These are phyloP conservation scores for Frankliniella fusca DNA, from an alignment of 2,888 invertebrate genomes.

Conservation along the genomic window DNA sequence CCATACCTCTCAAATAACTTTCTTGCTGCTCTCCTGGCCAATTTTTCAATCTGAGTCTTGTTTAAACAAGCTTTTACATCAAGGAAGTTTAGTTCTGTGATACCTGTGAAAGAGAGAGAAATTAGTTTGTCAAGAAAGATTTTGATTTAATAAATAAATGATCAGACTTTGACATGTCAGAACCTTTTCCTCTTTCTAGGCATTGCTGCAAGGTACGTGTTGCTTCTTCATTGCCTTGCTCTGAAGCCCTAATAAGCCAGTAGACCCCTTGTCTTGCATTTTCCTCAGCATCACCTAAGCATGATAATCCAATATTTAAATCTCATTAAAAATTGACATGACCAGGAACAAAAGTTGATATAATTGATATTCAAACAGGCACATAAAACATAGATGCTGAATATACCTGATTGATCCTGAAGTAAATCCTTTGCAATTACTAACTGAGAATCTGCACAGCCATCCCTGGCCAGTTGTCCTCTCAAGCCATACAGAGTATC, in stretches of 20 bases:
- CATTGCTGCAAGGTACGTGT: constrained; percentile 72
- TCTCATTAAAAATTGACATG: constrained; percentile 24
- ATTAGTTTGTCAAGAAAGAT: not conserved
- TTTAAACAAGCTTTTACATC: constrained; percentile 74
- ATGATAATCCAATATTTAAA: constrained; percentile 27
- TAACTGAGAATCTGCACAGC: constrained; percentile 84
- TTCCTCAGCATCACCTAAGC: constrained; percentile 64
- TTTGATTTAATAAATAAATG: not conserved
- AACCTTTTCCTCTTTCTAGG: constrained; percentile 59
- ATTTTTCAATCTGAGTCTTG: constrained; percentile 80
- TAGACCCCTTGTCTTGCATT: constrained; percentile 78
- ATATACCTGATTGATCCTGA: constrained; percentile 70
- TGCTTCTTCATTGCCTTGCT: constrained; percentile 86
- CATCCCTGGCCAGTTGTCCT: constrained; percentile 77
- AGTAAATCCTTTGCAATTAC: constrained; percentile 78
- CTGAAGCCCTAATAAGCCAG: constrained; percentile 89
- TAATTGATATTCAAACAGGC: not conserved
- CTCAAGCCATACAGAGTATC: constrained; percentile 36
- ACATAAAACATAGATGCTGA: constrained; percentile 26
- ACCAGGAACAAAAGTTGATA: not conserved
- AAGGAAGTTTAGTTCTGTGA: constrained; percentile 66
- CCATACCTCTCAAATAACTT: constrained; percentile 76
- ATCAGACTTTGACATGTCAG: not conserved
- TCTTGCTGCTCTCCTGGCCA: constrained; percentile 80
- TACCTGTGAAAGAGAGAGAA: constrained; percentile 50